Conservation (phyloP, 1,140 invertebrate species). For the Drosophila repleta region DNA sequence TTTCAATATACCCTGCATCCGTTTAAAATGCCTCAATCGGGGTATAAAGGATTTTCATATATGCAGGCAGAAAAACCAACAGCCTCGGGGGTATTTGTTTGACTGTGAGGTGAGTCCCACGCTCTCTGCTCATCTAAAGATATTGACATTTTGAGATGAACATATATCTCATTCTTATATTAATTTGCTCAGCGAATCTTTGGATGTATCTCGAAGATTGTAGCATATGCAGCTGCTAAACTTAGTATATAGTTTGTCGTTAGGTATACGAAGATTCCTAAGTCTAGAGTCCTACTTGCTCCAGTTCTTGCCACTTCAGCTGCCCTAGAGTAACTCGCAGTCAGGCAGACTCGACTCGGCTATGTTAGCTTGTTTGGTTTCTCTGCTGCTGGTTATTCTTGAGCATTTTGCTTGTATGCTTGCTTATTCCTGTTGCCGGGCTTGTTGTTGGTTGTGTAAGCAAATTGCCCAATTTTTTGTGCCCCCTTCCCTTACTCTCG, state of each 20-base stretch:
- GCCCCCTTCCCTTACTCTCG: neutral
- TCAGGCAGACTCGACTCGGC: neutral
- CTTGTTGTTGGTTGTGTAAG: conserved; percentile 74
- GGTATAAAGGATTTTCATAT: neutral
- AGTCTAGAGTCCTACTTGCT: too few relatives aligned
- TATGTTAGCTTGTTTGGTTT: conserved; percentile 26
- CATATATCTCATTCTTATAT: too few relatives aligned
- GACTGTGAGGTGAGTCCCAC: too few relatives aligned
- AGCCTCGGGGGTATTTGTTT: too few relatives aligned
- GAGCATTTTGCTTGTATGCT: conserved; percentile 14
- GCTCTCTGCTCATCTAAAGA: too few relatives aligned
- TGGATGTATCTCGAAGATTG: too few relatives aligned
- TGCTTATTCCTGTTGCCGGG: conserved; percentile 32
- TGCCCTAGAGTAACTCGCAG: neutral
- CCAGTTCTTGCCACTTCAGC: too few relatives aligned
- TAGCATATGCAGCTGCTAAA: too few relatives aligned
- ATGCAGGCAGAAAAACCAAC: neutral
- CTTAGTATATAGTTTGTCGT: too few relatives aligned
- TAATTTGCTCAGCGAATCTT: too few relatives aligned
- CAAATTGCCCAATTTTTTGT: conserved; percentile 78
- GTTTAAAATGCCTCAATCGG: neutral
- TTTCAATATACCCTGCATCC: neutral
- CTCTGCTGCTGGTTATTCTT: conserved; percentile 4
- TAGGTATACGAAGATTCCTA: too few relatives aligned
- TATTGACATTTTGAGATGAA: too few relatives aligned